Percentiles rank a stretch among this genome's conserved stretches.
phyloP scores from a whole-genome alignment of 2,888 invertebrate genomes.

The Limnephilus marmoratus region DNA sequence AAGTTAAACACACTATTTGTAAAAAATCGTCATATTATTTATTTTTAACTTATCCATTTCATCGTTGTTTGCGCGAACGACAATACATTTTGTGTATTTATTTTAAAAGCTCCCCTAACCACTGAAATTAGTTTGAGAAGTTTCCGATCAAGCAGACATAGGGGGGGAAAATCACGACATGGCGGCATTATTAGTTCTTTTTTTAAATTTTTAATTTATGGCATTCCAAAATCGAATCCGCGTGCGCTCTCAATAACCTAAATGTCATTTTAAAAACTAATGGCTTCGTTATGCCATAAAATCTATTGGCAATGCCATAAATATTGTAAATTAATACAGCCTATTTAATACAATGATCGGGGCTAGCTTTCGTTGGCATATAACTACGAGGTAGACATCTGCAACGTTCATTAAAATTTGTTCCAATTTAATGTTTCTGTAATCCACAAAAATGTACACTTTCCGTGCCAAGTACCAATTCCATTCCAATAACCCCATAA shows the following conservation, averaged over 20 bases:
- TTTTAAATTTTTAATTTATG: constrained; percentile 65
- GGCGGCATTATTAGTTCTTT: constrained; percentile 56
- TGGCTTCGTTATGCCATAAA: constrained; percentile 64
- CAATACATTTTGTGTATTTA: too few species aligned
- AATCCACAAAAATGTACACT: constrained; percentile 47
- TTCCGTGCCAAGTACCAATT: constrained; percentile 49
- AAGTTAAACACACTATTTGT: too few species aligned
- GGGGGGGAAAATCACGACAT: constrained; percentile 61
- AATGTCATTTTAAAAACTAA: constrained; percentile 65
- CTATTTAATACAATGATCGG: constrained; percentile 59
- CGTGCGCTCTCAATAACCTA: constrained; percentile 64
- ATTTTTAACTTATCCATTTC: too few species aligned
- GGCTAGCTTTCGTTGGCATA: constrained; percentile 43
- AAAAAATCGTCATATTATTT: too few species aligned
- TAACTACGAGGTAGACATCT: constrained; percentile 30
- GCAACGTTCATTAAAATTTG: constrained; percentile 32
- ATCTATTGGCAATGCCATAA: constrained; percentile 58
- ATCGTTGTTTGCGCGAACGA: too few species aligned
- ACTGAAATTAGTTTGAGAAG: constrained; percentile 48
- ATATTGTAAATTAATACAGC: constrained; percentile 62
- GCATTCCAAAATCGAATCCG: constrained; percentile 64
- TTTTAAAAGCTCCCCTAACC: background rate
- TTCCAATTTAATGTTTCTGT: constrained; percentile 45
- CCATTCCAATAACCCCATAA: constrained; percentile 31
- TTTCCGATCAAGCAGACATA: background rate